Percentiles rank a stretch among this genome's conserved stretches.
Conservation (phyloP, 30 jellyfish, hydroid and myxozoan genomes). For the Hydractinia symbiolongicarpus region DNA sequence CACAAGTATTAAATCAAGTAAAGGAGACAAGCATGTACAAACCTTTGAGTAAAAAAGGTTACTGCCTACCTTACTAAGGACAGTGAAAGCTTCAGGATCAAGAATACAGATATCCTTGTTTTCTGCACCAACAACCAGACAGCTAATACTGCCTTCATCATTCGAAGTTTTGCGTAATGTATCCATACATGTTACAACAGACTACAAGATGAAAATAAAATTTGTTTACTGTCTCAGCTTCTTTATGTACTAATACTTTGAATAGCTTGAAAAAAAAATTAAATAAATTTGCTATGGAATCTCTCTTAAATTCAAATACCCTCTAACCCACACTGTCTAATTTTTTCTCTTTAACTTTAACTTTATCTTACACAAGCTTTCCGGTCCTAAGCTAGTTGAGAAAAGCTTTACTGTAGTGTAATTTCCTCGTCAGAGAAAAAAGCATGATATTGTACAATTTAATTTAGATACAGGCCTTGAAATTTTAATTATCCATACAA, state of each 20-base stretch:
- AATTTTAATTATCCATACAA: no score
- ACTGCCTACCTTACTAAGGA: conserved; percentile 57
- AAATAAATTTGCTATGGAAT: background rate
- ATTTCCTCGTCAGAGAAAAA: no score
- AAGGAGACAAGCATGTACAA: background rate
- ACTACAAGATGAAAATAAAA: conserved; percentile 26
- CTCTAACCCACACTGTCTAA: no score
- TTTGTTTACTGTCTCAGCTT: background rate
- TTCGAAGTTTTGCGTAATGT: conserved; percentile 78
- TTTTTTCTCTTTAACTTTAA: no score
- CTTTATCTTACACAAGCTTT: no score
- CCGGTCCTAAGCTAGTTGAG: no score
- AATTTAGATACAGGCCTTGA: no score
- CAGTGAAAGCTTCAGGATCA: conserved; percentile 94
- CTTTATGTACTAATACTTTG: background rate
- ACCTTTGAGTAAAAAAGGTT: background rate
- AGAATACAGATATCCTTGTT: conserved; percentile 74
- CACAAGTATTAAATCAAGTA: no score
- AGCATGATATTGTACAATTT: no score
- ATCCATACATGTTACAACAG: conserved; percentile 91
- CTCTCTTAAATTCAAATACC: no score
- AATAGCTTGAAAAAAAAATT: background rate
- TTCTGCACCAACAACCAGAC: conserved; percentile 92
- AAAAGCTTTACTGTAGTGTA: no score
- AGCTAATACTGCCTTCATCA: conserved; percentile 83